Base-by-base conservation (phyloP, 2,888 invertebrate genomes). In the Dynastes grantii region DNA sequence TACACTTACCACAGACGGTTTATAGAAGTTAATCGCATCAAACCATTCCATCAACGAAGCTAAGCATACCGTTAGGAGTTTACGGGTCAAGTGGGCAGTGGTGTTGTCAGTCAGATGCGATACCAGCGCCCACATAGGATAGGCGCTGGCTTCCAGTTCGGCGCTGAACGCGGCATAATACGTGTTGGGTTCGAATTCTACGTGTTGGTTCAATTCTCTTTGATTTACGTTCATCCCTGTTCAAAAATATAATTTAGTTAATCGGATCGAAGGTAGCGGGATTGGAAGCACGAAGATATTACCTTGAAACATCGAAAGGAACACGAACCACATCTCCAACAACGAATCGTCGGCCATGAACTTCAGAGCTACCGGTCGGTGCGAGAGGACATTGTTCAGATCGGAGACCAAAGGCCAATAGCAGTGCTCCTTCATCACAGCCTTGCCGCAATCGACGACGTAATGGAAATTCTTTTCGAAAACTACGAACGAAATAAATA, bases 121-220 rank as follows among this genome's bases (percentile, higher is more conserved):
- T 76, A 98, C 95, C 78, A 98, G 92, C 13, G 97, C 97, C 98
- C 98, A 98, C 98, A 98, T 97, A 1, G 98, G 98, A 90, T 98
- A 97, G 13, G 98, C 97, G 85, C 97, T 97, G 32, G 98, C 97
- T 90, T 99, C 98, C 83, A 98, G 90, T 90, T 99, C 98, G 83
- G 98, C 98, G 80, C 97, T 97, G 90, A 98, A 99, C 45, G 98
- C 98, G 67, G 98, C 97, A 90, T 98, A 98, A 90, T 98, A 99
- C 16, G 97, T 97, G 82, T 97, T 97, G 63, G 98, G 97, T 89
- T 99, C 98, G 90, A 96, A 98, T 90, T 98, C 98, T 16, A 98
- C 95, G 90, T 98, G 98, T 76, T 95, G 95, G 84, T 93, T 94
- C 82, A 96, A 90, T 89, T 98, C 97, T 81, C 98, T 92, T 83